Evolutionary conservation across 2,113 vertebrate genomes (phyloP).

Genomic region (Corynorhinus townsendii): DNA sequence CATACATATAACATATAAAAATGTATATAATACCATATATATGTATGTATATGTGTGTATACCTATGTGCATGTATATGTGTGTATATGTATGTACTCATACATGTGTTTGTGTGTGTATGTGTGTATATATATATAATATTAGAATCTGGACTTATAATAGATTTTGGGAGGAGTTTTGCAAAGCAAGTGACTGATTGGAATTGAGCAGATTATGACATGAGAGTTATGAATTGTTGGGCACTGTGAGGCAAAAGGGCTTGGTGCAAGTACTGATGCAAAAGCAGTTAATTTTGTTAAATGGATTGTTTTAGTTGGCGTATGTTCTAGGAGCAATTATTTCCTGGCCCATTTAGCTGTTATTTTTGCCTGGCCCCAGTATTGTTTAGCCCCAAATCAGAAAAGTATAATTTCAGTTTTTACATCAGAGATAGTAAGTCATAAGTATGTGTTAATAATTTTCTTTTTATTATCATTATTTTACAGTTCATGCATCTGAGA

Average conservation of each 20-base stretch:
- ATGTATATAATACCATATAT: neutral
- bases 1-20: neutral
- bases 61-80: neutral
- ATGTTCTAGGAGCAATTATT: neutral
- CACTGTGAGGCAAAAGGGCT: neutral
- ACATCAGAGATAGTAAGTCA: neutral
- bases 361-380: neutral
- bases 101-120: neutral
- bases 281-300: neutral
- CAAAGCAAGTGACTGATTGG: neutral
- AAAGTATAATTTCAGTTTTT: neutral
- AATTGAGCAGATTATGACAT: neutral
- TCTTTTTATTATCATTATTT: neutral
- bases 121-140: neutral
- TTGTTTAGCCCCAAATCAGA: neutral
- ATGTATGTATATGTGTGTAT: neutral
- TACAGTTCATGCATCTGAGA: neutral
- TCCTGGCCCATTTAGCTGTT: neutral
- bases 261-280: neutral
- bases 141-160: neutral
- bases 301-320: neutral
- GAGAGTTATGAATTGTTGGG: neutral
- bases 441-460: neutral
- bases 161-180: neutral
- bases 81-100: fast-evolving